Conservation (phyloP, 2,113 vertebrate genomes). For the Leptocoma aspasia region DNA sequence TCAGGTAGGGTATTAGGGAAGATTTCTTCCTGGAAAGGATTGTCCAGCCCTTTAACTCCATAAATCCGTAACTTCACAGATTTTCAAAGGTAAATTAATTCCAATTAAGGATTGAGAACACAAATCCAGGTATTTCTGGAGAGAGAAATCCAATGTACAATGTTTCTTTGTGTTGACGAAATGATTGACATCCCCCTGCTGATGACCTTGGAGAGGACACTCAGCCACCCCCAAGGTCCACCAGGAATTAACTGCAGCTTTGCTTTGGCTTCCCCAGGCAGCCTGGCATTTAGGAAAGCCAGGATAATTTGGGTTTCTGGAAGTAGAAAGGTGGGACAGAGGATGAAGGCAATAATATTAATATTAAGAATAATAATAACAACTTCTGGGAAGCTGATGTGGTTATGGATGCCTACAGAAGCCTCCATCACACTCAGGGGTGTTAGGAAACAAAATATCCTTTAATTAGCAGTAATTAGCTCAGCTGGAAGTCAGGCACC, state of each 20-base stretch:
- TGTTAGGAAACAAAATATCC: not conserved
- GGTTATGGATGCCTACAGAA: not conserved
- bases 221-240: not conserved
- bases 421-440: not conserved
- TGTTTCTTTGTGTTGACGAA: not conserved
- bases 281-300: not conserved
- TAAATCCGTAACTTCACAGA: rapidly evolving
- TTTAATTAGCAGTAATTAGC: not conserved
- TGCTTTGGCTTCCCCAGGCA: not conserved
- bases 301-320: not conserved
- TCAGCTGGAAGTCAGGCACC: not conserved
- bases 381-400: not conserved
- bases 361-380: rapidly evolving
- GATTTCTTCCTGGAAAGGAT: not conserved
- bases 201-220: not conserved
- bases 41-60: not conserved
- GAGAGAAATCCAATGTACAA: rapidly evolving
- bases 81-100: not conserved
- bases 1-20: not conserved
- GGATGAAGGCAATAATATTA: not conserved
- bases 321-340: not conserved
- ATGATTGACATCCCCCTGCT: not conserved
- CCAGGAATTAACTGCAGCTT: not conserved
- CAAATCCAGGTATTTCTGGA: not conserved
- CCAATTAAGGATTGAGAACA: not conserved